These are phyloP conservation scores for Octopus sinensis DNA, from an alignment of 1,140 invertebrate species.

Conservation along the genomic window DNA sequence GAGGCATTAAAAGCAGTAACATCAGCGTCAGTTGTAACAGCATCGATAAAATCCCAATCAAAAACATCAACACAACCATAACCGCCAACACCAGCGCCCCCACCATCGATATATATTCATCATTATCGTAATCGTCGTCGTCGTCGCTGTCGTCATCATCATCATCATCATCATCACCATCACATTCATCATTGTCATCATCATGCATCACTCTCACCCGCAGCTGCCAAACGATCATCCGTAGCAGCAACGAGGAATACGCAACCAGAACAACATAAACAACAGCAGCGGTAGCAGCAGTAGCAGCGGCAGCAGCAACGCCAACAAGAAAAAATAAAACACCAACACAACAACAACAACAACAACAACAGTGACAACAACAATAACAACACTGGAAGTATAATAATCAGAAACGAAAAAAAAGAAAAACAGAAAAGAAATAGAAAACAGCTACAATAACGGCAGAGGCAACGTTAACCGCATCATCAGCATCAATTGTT, in stretches of 20 bases:
- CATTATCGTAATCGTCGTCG: too few species aligned
- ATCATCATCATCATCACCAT: constrained; percentile 17
- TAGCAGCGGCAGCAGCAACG: too few species aligned
- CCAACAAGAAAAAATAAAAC: neutral
- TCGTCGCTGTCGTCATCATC: constrained; percentile 36
- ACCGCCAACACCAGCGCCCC: neutral
- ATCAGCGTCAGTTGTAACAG: too few species aligned
- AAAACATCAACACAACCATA: too few species aligned
- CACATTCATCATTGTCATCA: neutral
- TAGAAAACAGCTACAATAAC: too few species aligned
- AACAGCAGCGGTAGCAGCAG: too few species aligned
- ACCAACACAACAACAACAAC: constrained; percentile 21
- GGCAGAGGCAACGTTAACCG: neutral
- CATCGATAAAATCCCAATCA: too few species aligned
- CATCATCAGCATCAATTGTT: neutral
- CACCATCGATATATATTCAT: neutral
- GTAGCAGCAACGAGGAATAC: too few species aligned
- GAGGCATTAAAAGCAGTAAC: neutral
- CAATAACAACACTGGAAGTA: too few species aligned
- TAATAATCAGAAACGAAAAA: neutral
- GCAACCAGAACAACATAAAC: too few species aligned
- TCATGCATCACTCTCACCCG: neutral
- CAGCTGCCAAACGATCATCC: neutral
- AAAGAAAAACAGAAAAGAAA: too few species aligned
- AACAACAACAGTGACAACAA: neutral